Evolutionary conservation across 2,888 invertebrate species (phyloP).

Genomic region (Pheosia gnoma): DNA sequence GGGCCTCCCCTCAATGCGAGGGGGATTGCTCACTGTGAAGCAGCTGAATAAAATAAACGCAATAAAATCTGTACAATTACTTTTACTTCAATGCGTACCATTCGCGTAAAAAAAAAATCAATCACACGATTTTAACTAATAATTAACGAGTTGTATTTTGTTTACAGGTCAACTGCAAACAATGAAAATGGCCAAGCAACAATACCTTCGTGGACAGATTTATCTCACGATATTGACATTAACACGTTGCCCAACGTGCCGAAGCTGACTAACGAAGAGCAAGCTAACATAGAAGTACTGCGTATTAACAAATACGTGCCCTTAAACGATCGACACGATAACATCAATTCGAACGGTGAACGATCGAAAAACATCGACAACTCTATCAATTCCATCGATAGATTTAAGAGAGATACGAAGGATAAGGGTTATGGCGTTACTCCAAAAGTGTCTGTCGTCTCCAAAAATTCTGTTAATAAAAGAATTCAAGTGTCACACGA

Average conservation of each 20-base stretch:
- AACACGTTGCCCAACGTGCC: slow-evolving; percentile 56
- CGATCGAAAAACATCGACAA: slow-evolving; percentile 6
- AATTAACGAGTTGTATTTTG: slow-evolving; percentile 12
- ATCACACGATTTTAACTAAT: too few relatives aligned
- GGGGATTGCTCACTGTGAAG: too few relatives aligned
- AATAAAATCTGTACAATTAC: too few relatives aligned
- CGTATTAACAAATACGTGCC: slow-evolving; percentile 54
- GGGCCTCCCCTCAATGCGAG: too few relatives aligned
- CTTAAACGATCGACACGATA: slow-evolving; percentile 41
- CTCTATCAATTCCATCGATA: slow-evolving; percentile 23
- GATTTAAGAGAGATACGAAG: slow-evolving; percentile 20
- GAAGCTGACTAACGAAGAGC: slow-evolving; percentile 52
- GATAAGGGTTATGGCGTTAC: background rate
- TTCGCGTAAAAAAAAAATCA: too few relatives aligned
- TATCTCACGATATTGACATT: slow-evolving; percentile 70
- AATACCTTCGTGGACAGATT: slow-evolving; percentile 56
- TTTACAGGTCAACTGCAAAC: slow-evolving; percentile 20
- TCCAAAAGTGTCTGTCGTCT: background rate
- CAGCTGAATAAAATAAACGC: too few relatives aligned
- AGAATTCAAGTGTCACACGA: background rate
- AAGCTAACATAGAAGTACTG: slow-evolving; percentile 58
- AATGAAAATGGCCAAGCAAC: slow-evolving; percentile 15
- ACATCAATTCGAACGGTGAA: slow-evolving; percentile 12
- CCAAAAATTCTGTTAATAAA: background rate
- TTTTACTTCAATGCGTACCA: too few relatives aligned